These are phyloP conservation scores for Sebastes flavidus DNA, from an alignment of 2,797 vertebrate species.

Conservation along the genomic window DNA sequence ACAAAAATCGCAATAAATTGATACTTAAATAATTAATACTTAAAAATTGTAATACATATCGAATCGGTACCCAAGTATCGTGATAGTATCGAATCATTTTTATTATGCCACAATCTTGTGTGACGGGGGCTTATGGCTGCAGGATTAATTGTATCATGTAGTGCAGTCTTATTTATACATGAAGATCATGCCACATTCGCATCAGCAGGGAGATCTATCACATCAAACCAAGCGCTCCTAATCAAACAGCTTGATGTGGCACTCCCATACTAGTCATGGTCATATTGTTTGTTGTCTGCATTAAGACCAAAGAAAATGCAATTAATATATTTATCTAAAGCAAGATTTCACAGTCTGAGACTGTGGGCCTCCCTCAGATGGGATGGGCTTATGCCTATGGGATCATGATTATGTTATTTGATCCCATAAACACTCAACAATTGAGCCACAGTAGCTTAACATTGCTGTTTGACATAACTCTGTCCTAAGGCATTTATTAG, in stretches of 20 bases:
- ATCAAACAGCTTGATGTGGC: not conserved
- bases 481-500: too few species aligned
- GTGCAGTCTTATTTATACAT: not conserved
- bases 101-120: not conserved
- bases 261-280: not conserved
- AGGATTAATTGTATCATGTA: not conserved
- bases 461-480: too few species aligned
- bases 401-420: too few species aligned
- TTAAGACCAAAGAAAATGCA: not conserved
- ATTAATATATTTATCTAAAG: not conserved
- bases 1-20: too few species aligned
- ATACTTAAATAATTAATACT: too few species aligned
- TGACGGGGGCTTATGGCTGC: not conserved
- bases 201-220: not conserved
- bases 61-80: too few species aligned
- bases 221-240: too few species aligned
- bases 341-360: too few species aligned
- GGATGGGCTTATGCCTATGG: too few species aligned
- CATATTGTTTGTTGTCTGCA: not conserved
- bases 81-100: not conserved
- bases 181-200: not conserved
- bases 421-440: accelerated
- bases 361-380: too few species aligned
- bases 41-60: accelerated
- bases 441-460: too few species aligned